These are phyloP conservation scores for Dryoscopus gambensis DNA, from an alignment of 2,113 vertebrate genomes.

Conservation along the genomic window DNA sequence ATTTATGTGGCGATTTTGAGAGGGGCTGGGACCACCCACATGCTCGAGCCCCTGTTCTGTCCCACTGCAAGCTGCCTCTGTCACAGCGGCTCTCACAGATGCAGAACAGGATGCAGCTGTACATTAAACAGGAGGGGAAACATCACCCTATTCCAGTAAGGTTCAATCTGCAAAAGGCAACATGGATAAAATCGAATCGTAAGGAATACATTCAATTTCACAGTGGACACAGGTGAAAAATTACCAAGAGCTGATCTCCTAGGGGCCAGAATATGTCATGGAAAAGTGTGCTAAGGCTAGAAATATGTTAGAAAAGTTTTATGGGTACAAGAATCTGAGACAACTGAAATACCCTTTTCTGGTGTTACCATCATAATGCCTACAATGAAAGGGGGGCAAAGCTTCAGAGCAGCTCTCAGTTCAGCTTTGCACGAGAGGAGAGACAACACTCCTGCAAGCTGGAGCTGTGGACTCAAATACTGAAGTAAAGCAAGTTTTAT, in stretches of 20 bases:
- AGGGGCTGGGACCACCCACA: background rate
- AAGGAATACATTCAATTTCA: background rate
- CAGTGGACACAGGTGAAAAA: background rate
- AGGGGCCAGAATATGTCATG: background rate
- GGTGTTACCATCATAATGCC: background rate
- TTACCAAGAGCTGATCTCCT: background rate
- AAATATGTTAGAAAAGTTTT: background rate
- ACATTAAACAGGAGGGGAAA: background rate
- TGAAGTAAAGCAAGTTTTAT: background rate
- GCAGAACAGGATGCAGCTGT: background rate
- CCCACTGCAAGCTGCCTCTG: background rate
- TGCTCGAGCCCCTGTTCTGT: accelerated
- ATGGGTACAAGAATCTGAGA: background rate
- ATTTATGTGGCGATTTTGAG: background rate
- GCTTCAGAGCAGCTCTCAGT: background rate
- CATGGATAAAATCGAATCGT: background rate
- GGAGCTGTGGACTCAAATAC: background rate
- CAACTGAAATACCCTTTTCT: background rate
- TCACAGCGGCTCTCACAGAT: background rate
- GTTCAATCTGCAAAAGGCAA: background rate
- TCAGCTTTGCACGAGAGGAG: background rate
- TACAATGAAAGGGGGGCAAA: background rate
- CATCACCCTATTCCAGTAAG: background rate
- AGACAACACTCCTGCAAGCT: accelerated
- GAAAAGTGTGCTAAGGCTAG: background rate